A percentile compares a stretch with the other conserved stretches of the same genome.
These are phyloP conservation scores for Todiramphus saurophagus DNA, from an alignment of 2,113 vertebrate genomes.

Conservation along the genomic window DNA sequence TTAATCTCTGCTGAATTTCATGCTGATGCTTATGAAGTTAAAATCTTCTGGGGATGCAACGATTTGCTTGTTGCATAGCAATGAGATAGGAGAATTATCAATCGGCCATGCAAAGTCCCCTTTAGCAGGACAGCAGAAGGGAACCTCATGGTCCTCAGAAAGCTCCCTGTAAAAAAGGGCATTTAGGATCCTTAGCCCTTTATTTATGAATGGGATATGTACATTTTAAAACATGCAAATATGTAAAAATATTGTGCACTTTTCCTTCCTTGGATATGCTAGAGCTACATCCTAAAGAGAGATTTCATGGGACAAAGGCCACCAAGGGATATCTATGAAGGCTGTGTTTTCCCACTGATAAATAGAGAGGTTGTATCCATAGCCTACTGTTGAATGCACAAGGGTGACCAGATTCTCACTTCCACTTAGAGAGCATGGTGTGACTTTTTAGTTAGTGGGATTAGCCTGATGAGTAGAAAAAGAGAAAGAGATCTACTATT, in stretches of 20 bases:
- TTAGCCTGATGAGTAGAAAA: neutral
- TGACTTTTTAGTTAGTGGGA: neutral
- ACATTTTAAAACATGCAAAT: neutral
- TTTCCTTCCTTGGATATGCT: neutral
- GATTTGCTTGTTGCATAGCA: neutral
- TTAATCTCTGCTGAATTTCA: neutral
- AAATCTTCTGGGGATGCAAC: neutral
- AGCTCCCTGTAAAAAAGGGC: neutral
- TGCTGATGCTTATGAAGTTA: neutral
- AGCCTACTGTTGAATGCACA: neutral
- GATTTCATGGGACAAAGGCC: neutral
- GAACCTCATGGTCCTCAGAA: neutral
- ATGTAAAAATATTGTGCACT: neutral
- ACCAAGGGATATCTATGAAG: neutral
- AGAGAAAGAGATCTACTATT: neutral
- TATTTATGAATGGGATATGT: neutral
- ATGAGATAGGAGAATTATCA: neutral
- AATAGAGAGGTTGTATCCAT: neutral
- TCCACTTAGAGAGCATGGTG: neutral
- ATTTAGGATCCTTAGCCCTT: neutral
- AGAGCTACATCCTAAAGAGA: neutral
- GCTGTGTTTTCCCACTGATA: neutral
- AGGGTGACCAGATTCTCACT: neutral
- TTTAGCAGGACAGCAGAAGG: neutral
- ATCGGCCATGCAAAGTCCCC: neutral